Conservation (phyloP, 2,888 invertebrate genomes). For the Cosmopolites sordidus region DNA sequence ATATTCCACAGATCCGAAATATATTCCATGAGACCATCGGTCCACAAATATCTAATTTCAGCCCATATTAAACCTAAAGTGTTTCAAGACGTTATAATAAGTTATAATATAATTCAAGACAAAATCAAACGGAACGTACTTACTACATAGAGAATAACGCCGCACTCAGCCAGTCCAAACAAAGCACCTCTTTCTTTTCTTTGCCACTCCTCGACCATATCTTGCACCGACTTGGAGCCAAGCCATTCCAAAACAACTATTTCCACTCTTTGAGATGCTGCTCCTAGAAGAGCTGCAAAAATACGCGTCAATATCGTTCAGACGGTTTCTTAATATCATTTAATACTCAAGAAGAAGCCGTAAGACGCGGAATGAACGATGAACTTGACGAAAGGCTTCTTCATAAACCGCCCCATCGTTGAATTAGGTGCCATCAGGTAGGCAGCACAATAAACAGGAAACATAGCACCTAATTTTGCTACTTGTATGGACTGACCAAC, state of each 20-base stretch:
- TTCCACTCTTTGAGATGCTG: constrained; percentile 91
- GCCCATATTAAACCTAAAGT: constrained; percentile 85
- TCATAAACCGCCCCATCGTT: constrained; percentile 83
- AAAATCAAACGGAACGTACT: constrained; percentile 55
- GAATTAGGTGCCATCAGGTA: constrained; percentile 91
- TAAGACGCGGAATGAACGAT: constrained; percentile 96
- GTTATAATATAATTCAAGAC: too few relatives aligned
- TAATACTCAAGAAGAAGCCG: constrained; percentile 85
- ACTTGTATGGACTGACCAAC: constrained; percentile 83
- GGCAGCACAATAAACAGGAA: constrained; percentile 87
- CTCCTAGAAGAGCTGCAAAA: constrained; percentile 76
- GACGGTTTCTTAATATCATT: neutral
- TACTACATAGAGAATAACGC: constrained; percentile 82
- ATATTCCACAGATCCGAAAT: constrained; percentile 97
- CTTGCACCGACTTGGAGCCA: constrained; percentile 71
- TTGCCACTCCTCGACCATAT: constrained; percentile 73
- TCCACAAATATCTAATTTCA: constrained; percentile 88
- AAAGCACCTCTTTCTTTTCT: constrained; percentile 71
- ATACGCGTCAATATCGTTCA: neutral
- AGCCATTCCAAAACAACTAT: constrained; percentile 74
- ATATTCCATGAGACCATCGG: constrained; percentile 86
- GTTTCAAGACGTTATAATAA: constrained; percentile 4
- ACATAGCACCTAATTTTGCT: constrained; percentile 77
- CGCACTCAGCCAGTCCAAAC: constrained; percentile 76
- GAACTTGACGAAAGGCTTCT: constrained; percentile 98